These are phyloP conservation scores for Rotaria socialis DNA, from an alignment of 2,888 invertebrate species.

Conservation along the genomic window DNA sequence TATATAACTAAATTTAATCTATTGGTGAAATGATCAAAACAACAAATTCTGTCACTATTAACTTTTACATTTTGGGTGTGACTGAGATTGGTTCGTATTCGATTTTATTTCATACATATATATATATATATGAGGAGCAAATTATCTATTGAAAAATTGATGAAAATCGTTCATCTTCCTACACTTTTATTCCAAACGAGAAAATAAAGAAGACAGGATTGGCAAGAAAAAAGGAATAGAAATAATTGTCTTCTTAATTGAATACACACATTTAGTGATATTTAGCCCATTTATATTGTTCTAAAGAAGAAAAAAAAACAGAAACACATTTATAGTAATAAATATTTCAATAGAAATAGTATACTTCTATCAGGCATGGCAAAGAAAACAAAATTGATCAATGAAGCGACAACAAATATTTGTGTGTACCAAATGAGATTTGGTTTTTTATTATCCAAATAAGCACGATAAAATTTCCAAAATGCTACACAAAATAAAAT, in stretches of 20 bases:
- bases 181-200: not conserved
- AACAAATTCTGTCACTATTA: no score
- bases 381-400: not conserved
- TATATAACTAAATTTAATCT: no score
- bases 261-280: not conserved
- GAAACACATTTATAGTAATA: not conserved
- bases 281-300: constrained; percentile 27
- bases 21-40: no score
- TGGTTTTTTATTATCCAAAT: not conserved
- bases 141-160: not conserved
- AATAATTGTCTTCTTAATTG: not conserved
- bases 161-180: not conserved
- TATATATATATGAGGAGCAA: no score
- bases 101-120: no score
- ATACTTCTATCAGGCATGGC: constrained; percentile 35
- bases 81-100: no score
- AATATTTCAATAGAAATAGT: not conserved
- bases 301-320: not conserved
- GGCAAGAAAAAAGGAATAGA: not conserved
- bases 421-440: constrained; percentile 29
- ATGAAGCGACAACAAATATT: not conserved
- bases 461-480: constrained; percentile 20
- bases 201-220: not conserved
- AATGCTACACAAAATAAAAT: not conserved
- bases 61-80: no score